phyloP scores from a whole-genome alignment of 2,888 invertebrate genomes.

The Erpobdella octoculata region DNA sequence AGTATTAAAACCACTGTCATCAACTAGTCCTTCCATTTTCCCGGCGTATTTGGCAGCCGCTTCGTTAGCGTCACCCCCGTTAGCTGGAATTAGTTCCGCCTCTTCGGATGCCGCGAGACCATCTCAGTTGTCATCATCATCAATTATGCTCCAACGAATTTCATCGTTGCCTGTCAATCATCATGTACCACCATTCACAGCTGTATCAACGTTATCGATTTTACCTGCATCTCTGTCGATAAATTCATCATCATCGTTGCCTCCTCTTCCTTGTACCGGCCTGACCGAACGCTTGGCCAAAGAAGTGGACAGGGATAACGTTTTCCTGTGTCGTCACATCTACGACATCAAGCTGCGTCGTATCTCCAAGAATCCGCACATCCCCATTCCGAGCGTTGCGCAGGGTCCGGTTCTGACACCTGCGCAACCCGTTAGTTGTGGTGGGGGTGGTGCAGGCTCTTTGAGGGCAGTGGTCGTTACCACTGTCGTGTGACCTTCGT shows the following conservation, averaged over 20 bases:
- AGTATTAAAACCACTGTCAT: background rate
- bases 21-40: background rate
- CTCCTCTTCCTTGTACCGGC: background rate
- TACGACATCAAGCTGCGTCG: slow-evolving; percentile 87
- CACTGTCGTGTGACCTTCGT: too few relatives aligned
- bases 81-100: background rate
- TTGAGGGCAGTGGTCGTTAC: too few relatives aligned
- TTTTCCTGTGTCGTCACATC: slow-evolving; percentile 85
- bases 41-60: background rate
- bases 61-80: background rate
- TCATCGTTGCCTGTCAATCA: background rate
- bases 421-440: background rate
- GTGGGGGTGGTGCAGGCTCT: background rate
- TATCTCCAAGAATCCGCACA: slow-evolving; percentile 56
- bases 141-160: background rate
- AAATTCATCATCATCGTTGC: background rate
- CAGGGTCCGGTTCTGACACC: too few relatives aligned
- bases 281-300: slow-evolving; percentile 50
- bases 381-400: background rate
- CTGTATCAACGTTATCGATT: slow-evolving; percentile 62
- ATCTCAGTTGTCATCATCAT: background rate
- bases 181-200: slow-evolving; percentile 61
- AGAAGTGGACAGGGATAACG: slow-evolving; percentile 69
- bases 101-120: background rate
- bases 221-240: background rate